phyloP scores from a whole-genome alignment of 2,888 invertebrate species.

The Perizoma flavofasciatum region DNA sequence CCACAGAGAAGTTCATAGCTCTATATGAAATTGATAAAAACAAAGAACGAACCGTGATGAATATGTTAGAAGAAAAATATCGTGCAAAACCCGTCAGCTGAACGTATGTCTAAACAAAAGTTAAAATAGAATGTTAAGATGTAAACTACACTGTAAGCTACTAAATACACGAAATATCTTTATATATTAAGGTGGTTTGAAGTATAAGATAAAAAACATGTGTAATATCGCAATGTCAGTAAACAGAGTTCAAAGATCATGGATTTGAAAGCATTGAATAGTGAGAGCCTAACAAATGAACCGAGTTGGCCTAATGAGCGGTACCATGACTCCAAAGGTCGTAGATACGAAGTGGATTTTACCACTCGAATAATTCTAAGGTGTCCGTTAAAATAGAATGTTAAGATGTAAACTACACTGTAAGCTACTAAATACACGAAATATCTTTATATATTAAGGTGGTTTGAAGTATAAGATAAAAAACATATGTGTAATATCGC shows the following conservation, averaged over 20 bases:
- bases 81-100: constrained; percentile 41
- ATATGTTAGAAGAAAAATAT: constrained; percentile 36
- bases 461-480: constrained; percentile 9
- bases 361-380: too few species aligned
- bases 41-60: constrained; percentile 26
- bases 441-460: constrained; percentile 14
- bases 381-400: constrained; percentile 62
- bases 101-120: constrained; percentile 66
- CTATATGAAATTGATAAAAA: constrained; percentile 10
- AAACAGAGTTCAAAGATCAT: too few species aligned
- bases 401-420: constrained; percentile 46
- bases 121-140: constrained; percentile 58
- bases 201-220: constrained; percentile 10
- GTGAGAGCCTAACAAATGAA: too few species aligned
- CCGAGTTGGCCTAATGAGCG: too few species aligned
- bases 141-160: constrained; percentile 39
- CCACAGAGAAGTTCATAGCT: not conserved
- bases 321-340: too few species aligned
- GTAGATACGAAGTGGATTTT: too few species aligned
- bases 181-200: constrained; percentile 12
- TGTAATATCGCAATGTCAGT: not conserved
- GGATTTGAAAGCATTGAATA: too few species aligned
- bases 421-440: constrained; percentile 14
- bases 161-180: constrained; percentile 17
- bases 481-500: constrained; percentile 5